Evolutionary conservation across 2,888 invertebrate species (phyloP).

Genomic region (Notodonta ziczac): DNA sequence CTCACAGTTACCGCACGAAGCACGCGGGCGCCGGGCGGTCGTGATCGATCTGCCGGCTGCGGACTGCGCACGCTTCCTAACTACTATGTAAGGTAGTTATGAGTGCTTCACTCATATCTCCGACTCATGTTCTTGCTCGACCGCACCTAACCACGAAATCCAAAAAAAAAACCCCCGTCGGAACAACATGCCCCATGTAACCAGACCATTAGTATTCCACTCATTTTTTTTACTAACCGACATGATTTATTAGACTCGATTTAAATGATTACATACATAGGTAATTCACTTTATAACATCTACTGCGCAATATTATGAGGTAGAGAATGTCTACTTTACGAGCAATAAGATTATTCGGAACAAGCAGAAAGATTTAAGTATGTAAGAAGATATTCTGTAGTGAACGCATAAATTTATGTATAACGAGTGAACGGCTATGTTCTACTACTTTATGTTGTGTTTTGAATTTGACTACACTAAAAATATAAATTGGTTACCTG

Average conservation of each 20-base stretch:
- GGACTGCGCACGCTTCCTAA: not conserved
- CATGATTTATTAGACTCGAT: constrained; percentile 20
- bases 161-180: constrained; percentile 36
- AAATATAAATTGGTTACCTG: too few species aligned
- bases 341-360: not conserved
- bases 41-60: constrained; percentile 3
- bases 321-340: not conserved
- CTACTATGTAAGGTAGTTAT: not conserved
- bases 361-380: not conserved
- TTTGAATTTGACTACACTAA: too few species aligned
- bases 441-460: too few species aligned
- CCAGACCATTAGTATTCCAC: constrained; percentile 21
- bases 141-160: constrained; percentile 3
- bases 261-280: constrained; percentile 12
- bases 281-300: not conserved
- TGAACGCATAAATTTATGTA: too few species aligned
- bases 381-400: too few species aligned
- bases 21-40: not conserved
- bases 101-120: constrained; percentile 1
- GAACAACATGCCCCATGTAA: constrained; percentile 30
- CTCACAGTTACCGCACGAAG: constrained; percentile 2
- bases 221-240: constrained; percentile 18
- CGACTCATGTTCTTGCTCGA: constrained; percentile 11
- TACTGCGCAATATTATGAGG: constrained; percentile 4
- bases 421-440: too few species aligned